Percentiles rank a stretch among this genome's conserved stretches.
These are phyloP conservation scores for Drymonia ruficornis DNA, from an alignment of 2,888 invertebrate species.

Conservation along the genomic window DNA sequence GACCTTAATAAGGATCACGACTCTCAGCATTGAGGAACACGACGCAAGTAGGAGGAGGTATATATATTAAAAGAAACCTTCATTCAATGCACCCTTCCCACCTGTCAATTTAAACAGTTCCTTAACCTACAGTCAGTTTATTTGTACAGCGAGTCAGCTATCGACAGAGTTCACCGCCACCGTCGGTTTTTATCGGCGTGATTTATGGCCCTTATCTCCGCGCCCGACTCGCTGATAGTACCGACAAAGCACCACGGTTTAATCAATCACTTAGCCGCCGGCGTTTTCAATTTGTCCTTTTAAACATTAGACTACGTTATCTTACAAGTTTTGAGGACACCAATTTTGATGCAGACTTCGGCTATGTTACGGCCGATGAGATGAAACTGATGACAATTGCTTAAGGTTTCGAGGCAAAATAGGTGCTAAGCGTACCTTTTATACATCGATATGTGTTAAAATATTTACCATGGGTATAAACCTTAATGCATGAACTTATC, in stretches of 20 bases:
- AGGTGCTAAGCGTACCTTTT: too few relatives aligned
- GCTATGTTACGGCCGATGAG: background rate
- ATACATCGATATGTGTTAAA: too few relatives aligned
- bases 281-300: conserved; percentile 65
- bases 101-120: conserved; percentile 21
- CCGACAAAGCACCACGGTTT: conserved; percentile 61
- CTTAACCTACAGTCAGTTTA: conserved; percentile 26
- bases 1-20: too few relatives aligned
- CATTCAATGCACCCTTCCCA: background rate
- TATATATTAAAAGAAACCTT: too few relatives aligned
- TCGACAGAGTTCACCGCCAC: conserved; percentile 32
- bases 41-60: too few relatives aligned
- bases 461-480: too few relatives aligned
- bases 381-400: background rate
- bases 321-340: conserved; percentile 42
- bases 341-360: background rate
- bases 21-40: too few relatives aligned
- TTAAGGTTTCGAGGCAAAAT: too few relatives aligned
- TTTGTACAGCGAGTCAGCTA: conserved; percentile 25
- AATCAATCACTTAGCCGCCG: conserved; percentile 69
- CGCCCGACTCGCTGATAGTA: conserved; percentile 57
- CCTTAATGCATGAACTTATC: too few relatives aligned
- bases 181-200: conserved; percentile 66
- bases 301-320: conserved; percentile 37
- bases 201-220: conserved; percentile 73